A percentile compares a stretch with the other conserved stretches of the same genome.
Evolutionary conservation across 2,113 vertebrate species (phyloP).

Genomic region (Sebastes fasciatus): DNA sequence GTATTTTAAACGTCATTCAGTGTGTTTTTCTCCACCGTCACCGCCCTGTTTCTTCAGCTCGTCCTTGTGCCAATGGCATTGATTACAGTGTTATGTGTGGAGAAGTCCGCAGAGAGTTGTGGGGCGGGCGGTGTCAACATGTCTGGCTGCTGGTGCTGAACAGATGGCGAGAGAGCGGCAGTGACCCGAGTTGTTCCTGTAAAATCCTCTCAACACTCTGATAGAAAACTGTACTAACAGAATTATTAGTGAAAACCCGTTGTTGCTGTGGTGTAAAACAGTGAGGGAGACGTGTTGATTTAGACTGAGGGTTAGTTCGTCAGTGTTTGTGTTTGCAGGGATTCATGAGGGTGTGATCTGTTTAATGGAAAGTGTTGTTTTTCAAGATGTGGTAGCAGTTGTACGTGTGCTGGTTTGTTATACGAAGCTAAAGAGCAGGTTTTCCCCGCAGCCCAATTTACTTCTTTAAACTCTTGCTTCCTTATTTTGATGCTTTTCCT

Average conservation of each 20-base stretch:
- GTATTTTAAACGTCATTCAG: not conserved
- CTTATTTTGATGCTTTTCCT: constrained; percentile 2
- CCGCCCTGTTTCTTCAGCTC: constrained; percentile 8
- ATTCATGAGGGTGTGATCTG: constrained; percentile 18
- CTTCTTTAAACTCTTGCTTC: not conserved
- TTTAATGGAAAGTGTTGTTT: constrained; percentile 6
- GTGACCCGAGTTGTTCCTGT: constrained; percentile 19
- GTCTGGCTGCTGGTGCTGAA: constrained; percentile 50
- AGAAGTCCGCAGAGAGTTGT: constrained; percentile 33
- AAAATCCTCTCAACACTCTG: constrained; percentile 33
- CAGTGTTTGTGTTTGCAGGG: not conserved
- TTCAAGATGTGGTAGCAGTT: not conserved
- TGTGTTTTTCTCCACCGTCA: not conserved
- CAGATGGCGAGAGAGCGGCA: constrained; percentile 65
- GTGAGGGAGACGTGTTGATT: not conserved
- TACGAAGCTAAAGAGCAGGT: not conserved
- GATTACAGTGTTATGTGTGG: constrained; percentile 42
- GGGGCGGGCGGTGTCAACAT: constrained; percentile 18
- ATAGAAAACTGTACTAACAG: constrained; percentile 10
- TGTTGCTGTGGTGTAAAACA: constrained; percentile 12
- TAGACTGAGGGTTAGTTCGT: not conserved
- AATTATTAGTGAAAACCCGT: constrained; percentile 2
- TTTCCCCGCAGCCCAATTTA: not conserved
- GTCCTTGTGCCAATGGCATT: constrained; percentile 27
- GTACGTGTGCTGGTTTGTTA: not conserved